Percentiles rank a stretch among this genome's conserved stretches.
Evolutionary conservation across 2,888 invertebrate species (phyloP).

Genomic region (Heliconius aoede): DNA sequence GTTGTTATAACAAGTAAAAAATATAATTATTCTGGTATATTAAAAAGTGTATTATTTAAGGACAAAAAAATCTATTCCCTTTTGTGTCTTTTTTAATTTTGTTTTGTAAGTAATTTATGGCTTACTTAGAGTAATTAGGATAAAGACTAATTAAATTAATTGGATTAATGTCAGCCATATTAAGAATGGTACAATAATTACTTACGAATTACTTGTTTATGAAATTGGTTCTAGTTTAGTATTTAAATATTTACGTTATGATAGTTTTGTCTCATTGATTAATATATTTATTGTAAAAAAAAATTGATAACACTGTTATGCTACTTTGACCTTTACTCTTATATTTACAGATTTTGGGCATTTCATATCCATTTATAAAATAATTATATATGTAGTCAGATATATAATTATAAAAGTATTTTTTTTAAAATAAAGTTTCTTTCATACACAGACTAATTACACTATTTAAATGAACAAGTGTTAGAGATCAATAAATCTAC

Average conservation of each 20-base stretch:
- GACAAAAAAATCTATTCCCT: not conserved
- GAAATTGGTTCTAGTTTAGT: no score
- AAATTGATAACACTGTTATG: slow-evolving; percentile 1
- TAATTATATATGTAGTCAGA: not conserved
- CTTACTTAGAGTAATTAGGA: not conserved
- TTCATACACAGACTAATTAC: not conserved
- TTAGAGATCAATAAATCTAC: slow-evolving; percentile 22
- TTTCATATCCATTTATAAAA: not conserved
- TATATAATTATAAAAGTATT: not conserved
- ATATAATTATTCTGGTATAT: not conserved
- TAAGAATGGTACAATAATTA: not conserved
- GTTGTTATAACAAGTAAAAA: not conserved
- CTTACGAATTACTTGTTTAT: no score
- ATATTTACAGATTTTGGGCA: not conserved
- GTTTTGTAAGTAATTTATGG: not conserved
- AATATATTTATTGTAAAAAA: not conserved
- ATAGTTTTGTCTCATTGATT: not conserved
- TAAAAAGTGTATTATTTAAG: not conserved
- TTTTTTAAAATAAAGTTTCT: not conserved
- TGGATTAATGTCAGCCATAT: not conserved
- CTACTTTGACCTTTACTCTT: not conserved
- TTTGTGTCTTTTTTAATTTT: not conserved
- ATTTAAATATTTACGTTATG: no score
- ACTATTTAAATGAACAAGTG: slow-evolving; percentile 15
- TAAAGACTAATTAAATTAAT: not conserved